Evolutionary conservation across 2,113 vertebrate species (phyloP).

Genomic region (Carlito syrichta): DNA sequence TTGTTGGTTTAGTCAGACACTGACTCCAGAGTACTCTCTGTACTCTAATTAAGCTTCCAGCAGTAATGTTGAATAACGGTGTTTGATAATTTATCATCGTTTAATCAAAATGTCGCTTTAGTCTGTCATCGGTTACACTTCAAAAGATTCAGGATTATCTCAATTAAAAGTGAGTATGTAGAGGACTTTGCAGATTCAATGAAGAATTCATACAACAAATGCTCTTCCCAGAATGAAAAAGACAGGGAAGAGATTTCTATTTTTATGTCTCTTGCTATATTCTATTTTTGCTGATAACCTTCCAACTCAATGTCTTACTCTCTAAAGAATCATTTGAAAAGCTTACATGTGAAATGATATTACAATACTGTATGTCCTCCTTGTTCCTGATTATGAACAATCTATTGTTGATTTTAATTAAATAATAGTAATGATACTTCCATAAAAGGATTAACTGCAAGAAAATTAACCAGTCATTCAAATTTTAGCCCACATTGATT

Average conservation of each 20-base stretch:
- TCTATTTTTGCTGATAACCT: constrained; percentile 59
- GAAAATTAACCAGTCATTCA: constrained; percentile 11
- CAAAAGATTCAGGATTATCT: constrained; percentile 33
- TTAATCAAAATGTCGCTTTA: constrained; percentile 44
- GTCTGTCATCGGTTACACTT: constrained; percentile 1
- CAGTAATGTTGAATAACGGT: neutral
- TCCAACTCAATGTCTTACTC: constrained; percentile 21
- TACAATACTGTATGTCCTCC: neutral
- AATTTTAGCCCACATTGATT: neutral
- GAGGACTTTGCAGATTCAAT: neutral
- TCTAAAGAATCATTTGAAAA: constrained; percentile 22
- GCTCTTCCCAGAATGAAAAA: neutral
- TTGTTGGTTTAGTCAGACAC: neutral
- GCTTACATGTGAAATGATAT: neutral
- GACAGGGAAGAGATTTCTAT: neutral
- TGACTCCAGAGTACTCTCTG: too few relatives aligned
- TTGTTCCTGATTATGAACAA: neutral
- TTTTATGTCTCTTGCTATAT: constrained; percentile 24
- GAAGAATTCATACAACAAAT: neutral
- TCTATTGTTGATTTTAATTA: constrained; percentile 25
- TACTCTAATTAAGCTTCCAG: neutral
- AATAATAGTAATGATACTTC: neutral
- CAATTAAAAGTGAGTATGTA: constrained; percentile 37
- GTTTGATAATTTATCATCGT: neutral
- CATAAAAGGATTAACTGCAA: neutral